A percentile compares a stretch with the other conserved stretches of the same genome.
Conservation (phyloP, 2,797 vertebrate genomes). For the Poeciliopsis presidionis region DNA sequence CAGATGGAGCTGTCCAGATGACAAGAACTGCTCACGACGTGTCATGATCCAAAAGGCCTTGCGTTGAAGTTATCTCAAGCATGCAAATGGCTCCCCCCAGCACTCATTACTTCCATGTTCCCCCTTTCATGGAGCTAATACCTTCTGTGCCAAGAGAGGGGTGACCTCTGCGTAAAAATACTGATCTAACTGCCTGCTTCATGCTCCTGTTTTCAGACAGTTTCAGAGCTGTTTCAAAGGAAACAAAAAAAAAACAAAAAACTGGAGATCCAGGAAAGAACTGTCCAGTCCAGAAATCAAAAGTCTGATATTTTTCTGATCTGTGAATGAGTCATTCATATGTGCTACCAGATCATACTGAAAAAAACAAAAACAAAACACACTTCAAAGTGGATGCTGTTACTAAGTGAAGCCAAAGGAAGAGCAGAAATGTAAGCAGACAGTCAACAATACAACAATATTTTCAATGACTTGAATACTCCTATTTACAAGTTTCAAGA, state of each 20-base stretch:
- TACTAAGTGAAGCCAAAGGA: not conserved
- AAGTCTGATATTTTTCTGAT: not conserved
- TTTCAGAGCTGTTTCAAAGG: slow-evolving; percentile 39
- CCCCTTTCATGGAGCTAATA: slow-evolving; percentile 94
- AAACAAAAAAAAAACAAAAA: slow-evolving; percentile 28
- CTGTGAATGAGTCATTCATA: not conserved
- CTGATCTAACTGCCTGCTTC: slow-evolving; percentile 72
- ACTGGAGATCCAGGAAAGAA: slow-evolving; percentile 28
- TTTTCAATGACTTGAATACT: not conserved
- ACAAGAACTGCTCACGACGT: slow-evolving; percentile 94
- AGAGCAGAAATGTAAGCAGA: not conserved
- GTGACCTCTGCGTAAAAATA: slow-evolving; percentile 74
- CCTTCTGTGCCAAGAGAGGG: slow-evolving; percentile 85
- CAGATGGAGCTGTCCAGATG: slow-evolving; percentile 99
- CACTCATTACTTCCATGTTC: slow-evolving; percentile 94
- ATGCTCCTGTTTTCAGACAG: slow-evolving; percentile 48
- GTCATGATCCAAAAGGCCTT: slow-evolving; percentile 95
- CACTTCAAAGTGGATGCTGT: not conserved
- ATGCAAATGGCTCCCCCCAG: slow-evolving; percentile 91
- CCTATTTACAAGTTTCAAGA: not conserved
- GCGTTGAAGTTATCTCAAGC: slow-evolving; percentile 94
- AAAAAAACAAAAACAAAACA: too few relatives aligned
- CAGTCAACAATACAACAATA: not conserved
- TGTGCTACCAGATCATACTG: not conserved
- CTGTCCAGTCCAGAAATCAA: not conserved